Evolutionary conservation across 2,797 vertebrate genomes (phyloP).

Genomic region (Falco columbarius): DNA sequence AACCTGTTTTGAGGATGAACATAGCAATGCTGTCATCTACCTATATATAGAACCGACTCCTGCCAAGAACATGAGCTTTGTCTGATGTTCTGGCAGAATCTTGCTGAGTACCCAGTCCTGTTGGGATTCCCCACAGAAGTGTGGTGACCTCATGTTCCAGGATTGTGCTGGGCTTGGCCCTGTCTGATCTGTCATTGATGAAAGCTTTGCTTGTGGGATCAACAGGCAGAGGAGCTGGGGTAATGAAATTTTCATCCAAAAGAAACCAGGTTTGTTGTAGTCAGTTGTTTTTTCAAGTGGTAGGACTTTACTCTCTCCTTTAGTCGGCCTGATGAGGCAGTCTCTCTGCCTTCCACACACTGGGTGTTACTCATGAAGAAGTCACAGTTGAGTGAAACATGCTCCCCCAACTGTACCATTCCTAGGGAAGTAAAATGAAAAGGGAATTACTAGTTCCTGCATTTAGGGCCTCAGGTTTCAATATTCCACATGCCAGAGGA

Average conservation of each 20-base stretch:
- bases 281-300: background rate
- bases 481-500: background rate
- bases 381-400: background rate
- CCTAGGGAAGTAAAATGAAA: background rate
- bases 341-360: background rate
- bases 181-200: conserved; percentile 44
- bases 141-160: conserved; percentile 52
- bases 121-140: conserved; percentile 27
- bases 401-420: background rate
- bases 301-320: background rate
- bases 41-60: background rate
- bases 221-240: conserved; percentile 61
- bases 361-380: background rate
- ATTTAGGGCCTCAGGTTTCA: background rate
- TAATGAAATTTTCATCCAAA: conserved; percentile 47
- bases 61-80: background rate
- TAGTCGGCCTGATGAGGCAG: background rate
- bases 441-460: background rate
- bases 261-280: conserved; percentile 34
- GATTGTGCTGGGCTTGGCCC: conserved; percentile 46
- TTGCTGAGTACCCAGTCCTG: background rate
- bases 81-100: conserved; percentile 5
- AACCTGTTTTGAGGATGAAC: conserved; percentile 9
- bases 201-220: conserved; percentile 36
- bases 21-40: background rate